Evolutionary conservation across 2,797 vertebrate species (phyloP).

Genomic region (Zalophus californianus): DNA sequence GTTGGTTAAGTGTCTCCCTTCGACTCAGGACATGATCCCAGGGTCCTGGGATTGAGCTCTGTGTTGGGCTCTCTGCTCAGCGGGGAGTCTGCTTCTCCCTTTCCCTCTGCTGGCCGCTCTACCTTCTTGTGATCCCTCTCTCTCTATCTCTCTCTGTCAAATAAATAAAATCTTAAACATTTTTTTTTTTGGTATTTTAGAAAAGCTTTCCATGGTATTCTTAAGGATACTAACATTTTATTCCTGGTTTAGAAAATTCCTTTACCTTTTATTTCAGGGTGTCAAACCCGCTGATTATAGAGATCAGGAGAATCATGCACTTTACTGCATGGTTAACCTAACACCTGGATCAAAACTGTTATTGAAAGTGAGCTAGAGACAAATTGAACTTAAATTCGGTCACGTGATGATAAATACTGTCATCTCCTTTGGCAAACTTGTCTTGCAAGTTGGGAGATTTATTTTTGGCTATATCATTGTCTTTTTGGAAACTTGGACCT

Average conservation of each 20-base stretch:
- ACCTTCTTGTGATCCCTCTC: too few species aligned
- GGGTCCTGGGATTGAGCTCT: too few species aligned
- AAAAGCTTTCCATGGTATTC: not conserved
- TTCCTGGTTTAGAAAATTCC: not conserved
- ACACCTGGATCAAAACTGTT: not conserved
- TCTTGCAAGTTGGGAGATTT: not conserved
- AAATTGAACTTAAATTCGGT: not conserved
- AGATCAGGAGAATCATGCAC: not conserved
- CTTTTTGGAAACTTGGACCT: not conserved
- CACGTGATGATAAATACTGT: not conserved
- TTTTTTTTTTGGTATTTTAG: not conserved
- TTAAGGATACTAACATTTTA: not conserved
- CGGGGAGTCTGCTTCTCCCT: too few species aligned
- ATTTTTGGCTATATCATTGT: not conserved
- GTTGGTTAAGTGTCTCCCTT: too few species aligned
- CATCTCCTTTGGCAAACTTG: not conserved
- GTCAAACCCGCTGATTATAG: not conserved
- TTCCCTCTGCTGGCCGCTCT: too few species aligned
- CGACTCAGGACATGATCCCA: too few species aligned
- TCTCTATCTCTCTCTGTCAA: too few species aligned
- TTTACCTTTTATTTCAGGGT: not conserved
- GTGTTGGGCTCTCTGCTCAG: too few species aligned
- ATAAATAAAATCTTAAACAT: too few species aligned
- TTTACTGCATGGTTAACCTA: not conserved
- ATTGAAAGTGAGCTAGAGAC: conserved; percentile 3